A percentile compares a stretch with the other conserved stretches of the same genome.
These are phyloP conservation scores for Engystomops pustulosus DNA, from an alignment of 2,113 vertebrate species.

Conservation along the genomic window DNA sequence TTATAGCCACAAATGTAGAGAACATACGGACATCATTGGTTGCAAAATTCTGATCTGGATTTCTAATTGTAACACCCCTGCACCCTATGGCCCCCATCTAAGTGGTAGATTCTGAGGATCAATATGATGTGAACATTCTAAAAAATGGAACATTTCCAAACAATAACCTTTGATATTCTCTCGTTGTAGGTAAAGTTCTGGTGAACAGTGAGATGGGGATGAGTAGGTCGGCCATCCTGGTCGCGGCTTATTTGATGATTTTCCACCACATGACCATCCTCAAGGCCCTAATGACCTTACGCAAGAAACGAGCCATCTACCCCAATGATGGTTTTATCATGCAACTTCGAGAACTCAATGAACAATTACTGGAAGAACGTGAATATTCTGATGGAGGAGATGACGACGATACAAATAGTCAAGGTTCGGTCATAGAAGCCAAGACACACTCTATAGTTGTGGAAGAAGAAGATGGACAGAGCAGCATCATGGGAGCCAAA, in stretches of 20 bases:
- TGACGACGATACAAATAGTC: constrained; percentile 72
- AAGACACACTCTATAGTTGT: constrained; percentile 65
- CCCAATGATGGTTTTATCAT: constrained; percentile 94
- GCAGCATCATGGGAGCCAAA: constrained; percentile 71
- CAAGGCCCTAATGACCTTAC: constrained; percentile 86
- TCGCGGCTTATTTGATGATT: constrained; percentile 96
- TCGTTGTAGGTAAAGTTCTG: constrained; percentile 84
- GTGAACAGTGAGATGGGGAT: constrained; percentile 95
- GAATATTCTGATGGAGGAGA: constrained; percentile 69
- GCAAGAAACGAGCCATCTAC: constrained; percentile 87
- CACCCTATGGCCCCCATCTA: no score
- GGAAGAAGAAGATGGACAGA: constrained; percentile 64
- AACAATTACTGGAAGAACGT: constrained; percentile 87
- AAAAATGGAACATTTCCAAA: not conserved
- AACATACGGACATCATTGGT: no score
- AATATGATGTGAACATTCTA: not conserved
- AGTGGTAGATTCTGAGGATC: not conserved
- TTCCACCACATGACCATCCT: constrained; percentile 92
- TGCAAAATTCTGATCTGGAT: no score
- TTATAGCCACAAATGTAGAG: not conserved
- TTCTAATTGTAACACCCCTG: no score
- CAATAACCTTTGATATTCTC: constrained; percentile 31
- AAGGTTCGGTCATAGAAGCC: constrained; percentile 76
- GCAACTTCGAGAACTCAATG: constrained; percentile 92
- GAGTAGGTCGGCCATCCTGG: constrained; percentile 89